These are phyloP conservation scores for Styela plicata DNA, from an alignment of 23 tunicate genomes.

Conservation along the genomic window DNA sequence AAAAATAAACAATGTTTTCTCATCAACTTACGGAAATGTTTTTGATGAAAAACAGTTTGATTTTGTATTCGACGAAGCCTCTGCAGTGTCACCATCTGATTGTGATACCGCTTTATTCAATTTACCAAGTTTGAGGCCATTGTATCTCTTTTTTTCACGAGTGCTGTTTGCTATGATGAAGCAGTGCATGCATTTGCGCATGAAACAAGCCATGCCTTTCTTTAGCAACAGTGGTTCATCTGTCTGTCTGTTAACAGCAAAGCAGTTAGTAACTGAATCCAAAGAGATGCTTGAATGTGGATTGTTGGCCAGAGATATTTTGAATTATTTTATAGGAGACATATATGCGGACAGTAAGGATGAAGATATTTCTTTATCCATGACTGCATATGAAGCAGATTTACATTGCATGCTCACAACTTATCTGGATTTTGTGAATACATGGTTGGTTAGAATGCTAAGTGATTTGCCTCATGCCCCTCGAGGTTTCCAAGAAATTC, in stretches of 20 bases:
- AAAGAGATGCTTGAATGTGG: slow-evolving; percentile 64
- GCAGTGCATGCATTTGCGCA: slow-evolving; percentile 53
- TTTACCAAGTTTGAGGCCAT: slow-evolving; percentile 46
- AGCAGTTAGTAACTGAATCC: slow-evolving; percentile 78
- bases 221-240: slow-evolving; percentile 47
- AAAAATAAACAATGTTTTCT: slow-evolving; percentile 11
- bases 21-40: background rate
- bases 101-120: slow-evolving; percentile 3
- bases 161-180: slow-evolving; percentile 48
- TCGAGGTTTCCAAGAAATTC: slow-evolving; percentile 53
- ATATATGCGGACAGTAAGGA: background rate
- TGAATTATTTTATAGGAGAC: slow-evolving; percentile 10
- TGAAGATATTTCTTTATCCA: background rate
- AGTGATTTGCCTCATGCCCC: slow-evolving; percentile 80
- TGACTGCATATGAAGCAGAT: slow-evolving; percentile 34
- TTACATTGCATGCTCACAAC: slow-evolving; percentile 46
- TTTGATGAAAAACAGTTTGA: slow-evolving; percentile 3
- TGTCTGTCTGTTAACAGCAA: slow-evolving; percentile 62
- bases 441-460: slow-evolving; percentile 54
- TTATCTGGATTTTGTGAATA: slow-evolving; percentile 70
- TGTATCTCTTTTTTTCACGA: slow-evolving; percentile 37
- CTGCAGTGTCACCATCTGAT: background rate
- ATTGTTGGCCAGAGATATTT: slow-evolving; percentile 12
- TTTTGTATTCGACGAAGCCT: slow-evolving; percentile 17
- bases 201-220: slow-evolving; percentile 64